Percentiles rank a stretch among this genome's conserved stretches.
phyloP scores from a whole-genome alignment of 2,888 invertebrate genomes.

The Drosophila borealis region DNA sequence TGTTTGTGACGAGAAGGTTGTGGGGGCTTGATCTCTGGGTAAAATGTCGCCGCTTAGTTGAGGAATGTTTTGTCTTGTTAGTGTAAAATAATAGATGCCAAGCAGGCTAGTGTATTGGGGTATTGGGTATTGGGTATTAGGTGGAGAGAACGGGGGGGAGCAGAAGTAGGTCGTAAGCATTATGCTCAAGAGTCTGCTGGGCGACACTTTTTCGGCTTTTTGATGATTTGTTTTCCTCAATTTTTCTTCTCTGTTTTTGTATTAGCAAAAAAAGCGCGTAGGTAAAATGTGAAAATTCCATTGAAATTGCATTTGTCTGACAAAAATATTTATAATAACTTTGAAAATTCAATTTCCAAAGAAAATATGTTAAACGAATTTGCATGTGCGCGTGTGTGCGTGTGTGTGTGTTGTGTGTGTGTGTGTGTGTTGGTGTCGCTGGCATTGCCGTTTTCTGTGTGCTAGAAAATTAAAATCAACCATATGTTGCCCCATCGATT shows the following conservation, averaged over 20 bases:
- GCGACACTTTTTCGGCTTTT: slow-evolving; percentile 39
- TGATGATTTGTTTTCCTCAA: slow-evolving; percentile 37
- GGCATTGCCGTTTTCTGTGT: slow-evolving; percentile 34
- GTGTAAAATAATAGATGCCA: slow-evolving; percentile 71
- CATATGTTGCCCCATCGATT: slow-evolving; percentile 80
- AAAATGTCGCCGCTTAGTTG: slow-evolving; percentile 56
- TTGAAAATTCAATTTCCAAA: slow-evolving; percentile 78
- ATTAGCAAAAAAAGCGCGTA: slow-evolving; percentile 38
- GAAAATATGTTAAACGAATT: slow-evolving; percentile 79
- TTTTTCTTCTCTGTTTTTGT: slow-evolving; percentile 7
- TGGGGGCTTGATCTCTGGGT: not conserved
- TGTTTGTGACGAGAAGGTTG: not conserved
- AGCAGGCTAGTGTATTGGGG: slow-evolving; percentile 3
- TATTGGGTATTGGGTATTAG: not conserved
- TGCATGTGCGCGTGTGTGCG: slow-evolving; percentile 28
- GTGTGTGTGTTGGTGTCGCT: slow-evolving; percentile 38
- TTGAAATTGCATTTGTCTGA: slow-evolving; percentile 71
- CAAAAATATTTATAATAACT: slow-evolving; percentile 77
- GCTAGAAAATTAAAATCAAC: slow-evolving; percentile 76
- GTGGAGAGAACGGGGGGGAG: not conserved
- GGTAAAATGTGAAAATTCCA: slow-evolving; percentile 61
- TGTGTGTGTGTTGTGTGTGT: slow-evolving; percentile 5
- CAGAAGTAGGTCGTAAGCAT: slow-evolving; percentile 1
- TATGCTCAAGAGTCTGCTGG: slow-evolving; percentile 16
- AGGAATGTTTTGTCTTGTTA: slow-evolving; percentile 68